Base-by-base conservation (phyloP, 2,888 invertebrate genomes). In the Esperia sulphurella region DNA sequence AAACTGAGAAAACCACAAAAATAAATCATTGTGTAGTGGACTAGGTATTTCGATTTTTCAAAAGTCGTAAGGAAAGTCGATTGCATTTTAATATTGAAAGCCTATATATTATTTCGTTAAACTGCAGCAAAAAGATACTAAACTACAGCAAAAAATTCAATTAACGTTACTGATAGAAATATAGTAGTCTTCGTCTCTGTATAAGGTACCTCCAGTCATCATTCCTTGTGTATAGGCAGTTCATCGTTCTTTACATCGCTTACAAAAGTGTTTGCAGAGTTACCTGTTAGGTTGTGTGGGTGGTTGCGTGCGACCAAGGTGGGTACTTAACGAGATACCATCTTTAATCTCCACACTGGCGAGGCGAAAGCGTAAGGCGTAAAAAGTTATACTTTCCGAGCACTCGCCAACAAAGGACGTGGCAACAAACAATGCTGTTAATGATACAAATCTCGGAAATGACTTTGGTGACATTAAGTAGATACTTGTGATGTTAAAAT, bases 331-430 rank as follows among this genome's bases (percentile, higher is more conserved):
- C 50, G 55, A 57, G 69, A 73, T 74, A 71, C 54, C 59, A 73
- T 71, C 70, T 68, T 68, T 67, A 68, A 71, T 74, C 70, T 69
- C 60, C 63, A 39, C 46, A 42, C 37, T 37, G 45, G 28, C 14
- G 30, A 21, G 21, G 21, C 21, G 21, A 21, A 21, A 21, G 21
- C n/a, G n/a, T 14, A n/a, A n/a, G 30, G 14, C 14, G 10, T 30
- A 41, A 48, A 49, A 41, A 45, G 41, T 45, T 41, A 45, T 45
- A 21, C 45, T 45, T 49, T 45, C 37, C 12, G 40, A 14, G 31
- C 13, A n/a, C 46, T 21, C 45, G 41, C 43, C 47, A 41, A 49
- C 43, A 45, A 48, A 49, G 52, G 50, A 49, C 48, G 49, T 45
- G 46, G 50, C 48, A 50, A 46, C 49, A 54, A 52, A 46, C 48